phyloP scores from a whole-genome alignment of 35 echinoderm and acorn worm species.

The Ptychodera flava region DNA sequence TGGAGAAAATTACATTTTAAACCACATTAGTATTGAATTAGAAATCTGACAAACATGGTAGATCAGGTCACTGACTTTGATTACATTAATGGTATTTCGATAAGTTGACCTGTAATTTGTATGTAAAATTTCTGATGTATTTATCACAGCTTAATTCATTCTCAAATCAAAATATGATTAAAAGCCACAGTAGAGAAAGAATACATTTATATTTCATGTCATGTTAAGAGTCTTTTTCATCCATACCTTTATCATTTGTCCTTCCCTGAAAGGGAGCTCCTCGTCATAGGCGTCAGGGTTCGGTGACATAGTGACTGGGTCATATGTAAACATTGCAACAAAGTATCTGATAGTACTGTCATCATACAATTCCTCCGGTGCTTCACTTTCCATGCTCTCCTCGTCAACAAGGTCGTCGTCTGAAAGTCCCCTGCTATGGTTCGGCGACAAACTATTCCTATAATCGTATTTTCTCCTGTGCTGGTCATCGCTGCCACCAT shows the following conservation, averaged over 20 bases:
- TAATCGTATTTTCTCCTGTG: background rate
- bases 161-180: too few relatives aligned
- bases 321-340: conserved; percentile 87
- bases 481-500: background rate
- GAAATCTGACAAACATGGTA: too few relatives aligned
- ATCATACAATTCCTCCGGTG: conserved; percentile 73
- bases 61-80: too few relatives aligned
- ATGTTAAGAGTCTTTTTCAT: too few relatives aligned
- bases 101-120: too few relatives aligned
- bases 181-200: too few relatives aligned
- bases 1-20: too few relatives aligned
- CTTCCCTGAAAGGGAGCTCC: conserved; percentile 81
- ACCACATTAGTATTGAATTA: too few relatives aligned
- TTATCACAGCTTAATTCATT: too few relatives aligned
- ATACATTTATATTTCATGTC: too few relatives aligned
- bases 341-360: conserved; percentile 72
- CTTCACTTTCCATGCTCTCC: conserved; percentile 58
- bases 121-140: too few relatives aligned
- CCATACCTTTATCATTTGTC: conserved; percentile 83
- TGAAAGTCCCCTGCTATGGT: conserved; percentile 3
- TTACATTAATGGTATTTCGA: too few relatives aligned
- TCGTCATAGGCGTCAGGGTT: conserved; percentile 86
- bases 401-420: conserved; percentile 57
- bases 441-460: background rate
- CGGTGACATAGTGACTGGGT: conserved; percentile 84